A percentile compares a stretch with the other conserved stretches of the same genome.
These are phyloP conservation scores for Cladorhizidae sp. DNA, from an alignment of 37 sponge, comb jelly and placozoan species.

Conservation along the genomic window DNA sequence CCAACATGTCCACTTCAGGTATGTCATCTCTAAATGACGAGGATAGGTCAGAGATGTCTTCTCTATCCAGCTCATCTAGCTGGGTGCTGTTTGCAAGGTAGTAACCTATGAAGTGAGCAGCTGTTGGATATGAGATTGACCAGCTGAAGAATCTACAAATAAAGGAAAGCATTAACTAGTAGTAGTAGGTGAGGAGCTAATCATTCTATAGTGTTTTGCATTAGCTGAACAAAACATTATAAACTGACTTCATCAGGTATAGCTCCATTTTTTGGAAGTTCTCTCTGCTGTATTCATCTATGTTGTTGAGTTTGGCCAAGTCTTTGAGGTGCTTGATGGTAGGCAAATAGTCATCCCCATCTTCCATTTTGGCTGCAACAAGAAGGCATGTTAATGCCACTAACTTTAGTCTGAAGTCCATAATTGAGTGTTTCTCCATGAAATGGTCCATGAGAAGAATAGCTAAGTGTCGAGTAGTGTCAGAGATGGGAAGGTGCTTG, in stretches of 20 bases:
- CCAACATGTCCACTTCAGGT: background rate
- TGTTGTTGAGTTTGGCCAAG: slow-evolving; percentile 22
- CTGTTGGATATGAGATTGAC: slow-evolving; percentile 56
- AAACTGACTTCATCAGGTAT: slow-evolving; percentile 35
- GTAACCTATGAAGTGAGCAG: slow-evolving; percentile 64
- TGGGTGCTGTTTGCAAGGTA: slow-evolving; percentile 28
- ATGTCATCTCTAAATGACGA: background rate
- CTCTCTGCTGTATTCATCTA: slow-evolving; percentile 22
- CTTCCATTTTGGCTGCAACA: slow-evolving; percentile 79
- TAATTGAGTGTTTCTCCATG: slow-evolving; percentile 82
- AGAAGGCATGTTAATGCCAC: slow-evolving; percentile 68
- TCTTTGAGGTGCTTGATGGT: slow-evolving; percentile 33
- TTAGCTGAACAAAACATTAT: no score
- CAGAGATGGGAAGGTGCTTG: slow-evolving; percentile 45
- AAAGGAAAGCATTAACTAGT: background rate
- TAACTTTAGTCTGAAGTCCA: slow-evolving; percentile 66
- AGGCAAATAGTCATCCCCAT: slow-evolving; percentile 47
- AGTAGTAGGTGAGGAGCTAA: no score
- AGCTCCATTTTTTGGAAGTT: slow-evolving; percentile 67
- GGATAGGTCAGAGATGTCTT: background rate
- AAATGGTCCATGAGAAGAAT: slow-evolving; percentile 72
- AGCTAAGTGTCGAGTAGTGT: slow-evolving; percentile 71
- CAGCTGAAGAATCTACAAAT: slow-evolving; percentile 55
- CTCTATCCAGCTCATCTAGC: background rate
- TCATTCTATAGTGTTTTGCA: no score